Percentiles rank a stretch among this genome's conserved stretches.
phyloP scores from a whole-genome alignment of 2,797 vertebrate genomes.

The Selene dorsalis region DNA sequence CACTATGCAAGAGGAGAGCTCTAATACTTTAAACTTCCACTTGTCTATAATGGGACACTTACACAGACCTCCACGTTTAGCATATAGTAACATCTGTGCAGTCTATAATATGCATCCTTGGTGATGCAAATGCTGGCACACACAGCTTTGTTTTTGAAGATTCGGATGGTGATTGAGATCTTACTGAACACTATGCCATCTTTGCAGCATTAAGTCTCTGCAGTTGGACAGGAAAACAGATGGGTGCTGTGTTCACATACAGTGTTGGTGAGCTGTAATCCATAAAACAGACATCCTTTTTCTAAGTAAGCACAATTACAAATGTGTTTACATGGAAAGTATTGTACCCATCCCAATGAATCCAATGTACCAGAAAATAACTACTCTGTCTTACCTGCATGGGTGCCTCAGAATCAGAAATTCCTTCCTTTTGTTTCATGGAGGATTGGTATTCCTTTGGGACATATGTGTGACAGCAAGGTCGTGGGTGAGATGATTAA shows the following conservation, averaged over 20 bases:
- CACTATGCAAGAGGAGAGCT: slow-evolving; percentile 4
- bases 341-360: slow-evolving; percentile 65
- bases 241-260: slow-evolving; percentile 28
- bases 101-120: slow-evolving; percentile 6
- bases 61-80: background rate
- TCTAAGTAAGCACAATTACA: slow-evolving; percentile 58
- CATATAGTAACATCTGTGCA: background rate
- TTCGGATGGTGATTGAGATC: slow-evolving; percentile 28
- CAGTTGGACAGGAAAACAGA: slow-evolving; percentile 29
- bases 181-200: background rate
- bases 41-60: slow-evolving; percentile 5
- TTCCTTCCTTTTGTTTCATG: slow-evolving; percentile 32
- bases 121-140: slow-evolving; percentile 20
- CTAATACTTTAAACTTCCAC: slow-evolving; percentile 21
- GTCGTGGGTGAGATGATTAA: slow-evolving; percentile 15
- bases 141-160: slow-evolving; percentile 26
- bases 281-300: slow-evolving; percentile 55
- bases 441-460: slow-evolving; percentile 36
- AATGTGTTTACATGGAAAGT: slow-evolving; percentile 63
- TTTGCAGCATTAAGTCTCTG: background rate
- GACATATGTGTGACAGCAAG: slow-evolving; percentile 21
- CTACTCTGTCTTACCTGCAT: slow-evolving; percentile 50
- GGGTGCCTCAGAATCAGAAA: slow-evolving; percentile 42
- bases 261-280: slow-evolving; percentile 40
- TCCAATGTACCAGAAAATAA: slow-evolving; percentile 69